Percentiles rank a stretch among this genome's conserved stretches.
phyloP scores from a whole-genome alignment of 2,797 vertebrate genomes.

The Oophaga sylvatica region DNA sequence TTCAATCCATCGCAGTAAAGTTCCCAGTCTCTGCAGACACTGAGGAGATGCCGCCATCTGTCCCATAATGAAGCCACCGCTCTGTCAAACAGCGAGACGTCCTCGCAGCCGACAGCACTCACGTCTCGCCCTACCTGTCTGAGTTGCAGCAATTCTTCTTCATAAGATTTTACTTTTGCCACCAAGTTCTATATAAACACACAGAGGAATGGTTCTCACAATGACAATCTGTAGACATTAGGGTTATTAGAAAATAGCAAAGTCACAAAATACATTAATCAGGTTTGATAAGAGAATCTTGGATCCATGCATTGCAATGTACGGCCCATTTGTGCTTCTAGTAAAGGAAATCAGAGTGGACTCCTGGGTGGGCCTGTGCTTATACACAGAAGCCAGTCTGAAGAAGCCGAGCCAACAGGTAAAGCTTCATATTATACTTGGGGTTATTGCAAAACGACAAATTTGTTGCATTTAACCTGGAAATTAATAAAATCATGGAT shows the following conservation, averaged over 20 bases:
- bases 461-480: too few species aligned
- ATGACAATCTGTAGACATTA: too few species aligned
- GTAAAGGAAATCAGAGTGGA: too few species aligned
- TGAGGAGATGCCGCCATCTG: constrained; percentile 73
- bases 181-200: constrained; percentile 66
- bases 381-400: too few species aligned
- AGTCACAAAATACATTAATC: not conserved
- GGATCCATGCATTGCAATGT: too few species aligned
- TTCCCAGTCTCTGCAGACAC: constrained; percentile 72
- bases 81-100: constrained; percentile 17
- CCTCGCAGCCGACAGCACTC: constrained; percentile 40
- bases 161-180: constrained; percentile 63
- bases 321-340: too few species aligned
- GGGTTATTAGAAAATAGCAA: not conserved
- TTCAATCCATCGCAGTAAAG: constrained; percentile 74
- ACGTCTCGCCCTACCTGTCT: constrained; percentile 66
- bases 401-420: too few species aligned
- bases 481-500: too few species aligned
- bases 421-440: too few species aligned
- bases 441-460: too few species aligned
- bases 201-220: constrained; percentile 21
- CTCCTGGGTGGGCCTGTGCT: too few species aligned
- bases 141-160: constrained; percentile 71
- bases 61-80: constrained; percentile 72
- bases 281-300: too few species aligned